These are phyloP conservation scores for Arrhamphus sclerolepis DNA, from an alignment of 2,797 vertebrate species.

Conservation along the genomic window DNA sequence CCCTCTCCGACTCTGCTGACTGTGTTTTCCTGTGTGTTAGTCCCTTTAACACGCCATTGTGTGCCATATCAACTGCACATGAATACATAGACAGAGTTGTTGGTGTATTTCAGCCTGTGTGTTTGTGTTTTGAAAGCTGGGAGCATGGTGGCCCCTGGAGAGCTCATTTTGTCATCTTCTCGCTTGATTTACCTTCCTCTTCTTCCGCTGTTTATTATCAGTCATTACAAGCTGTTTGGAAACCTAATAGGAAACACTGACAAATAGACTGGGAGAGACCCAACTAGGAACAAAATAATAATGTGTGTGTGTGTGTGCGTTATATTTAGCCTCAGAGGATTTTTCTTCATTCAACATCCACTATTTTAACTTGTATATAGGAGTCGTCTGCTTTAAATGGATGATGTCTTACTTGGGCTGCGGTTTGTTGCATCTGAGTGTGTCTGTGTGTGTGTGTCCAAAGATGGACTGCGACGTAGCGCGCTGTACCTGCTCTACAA, in stretches of 20 bases:
- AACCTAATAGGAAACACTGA: constrained; percentile 84
- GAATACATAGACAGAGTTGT: constrained; percentile 27
- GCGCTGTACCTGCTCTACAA: constrained; percentile 20
- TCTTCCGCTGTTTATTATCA: constrained; percentile 88
- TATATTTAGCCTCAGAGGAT: constrained; percentile 47
- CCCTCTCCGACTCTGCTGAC: constrained; percentile 7
- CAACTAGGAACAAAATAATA: constrained; percentile 38
- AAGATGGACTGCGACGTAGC: constrained; percentile 9
- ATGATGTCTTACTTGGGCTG: constrained; percentile 56
- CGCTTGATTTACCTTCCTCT: constrained; percentile 85
- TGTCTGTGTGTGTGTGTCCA: constrained; percentile 8
- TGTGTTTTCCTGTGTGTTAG: constrained; percentile 23
- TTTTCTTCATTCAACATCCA: constrained; percentile 48
- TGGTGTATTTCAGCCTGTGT: constrained; percentile 18
- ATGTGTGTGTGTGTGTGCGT: constrained; percentile 20
- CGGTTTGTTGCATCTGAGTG: constrained; percentile 7
- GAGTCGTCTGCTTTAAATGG: constrained; percentile 34
- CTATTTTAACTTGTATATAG: constrained; percentile 37
- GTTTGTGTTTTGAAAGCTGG: constrained; percentile 69
- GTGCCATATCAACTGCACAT: constrained; percentile 34
- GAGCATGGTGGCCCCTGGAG: constrained; percentile 77
- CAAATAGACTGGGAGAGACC: constrained; percentile 69
- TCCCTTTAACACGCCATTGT: constrained; percentile 30
- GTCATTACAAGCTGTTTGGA: constrained; percentile 90
- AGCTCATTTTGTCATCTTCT: constrained; percentile 85